Base-by-base conservation (phyloP, 1,140 invertebrate species). In the Capitella teleta region DNA sequence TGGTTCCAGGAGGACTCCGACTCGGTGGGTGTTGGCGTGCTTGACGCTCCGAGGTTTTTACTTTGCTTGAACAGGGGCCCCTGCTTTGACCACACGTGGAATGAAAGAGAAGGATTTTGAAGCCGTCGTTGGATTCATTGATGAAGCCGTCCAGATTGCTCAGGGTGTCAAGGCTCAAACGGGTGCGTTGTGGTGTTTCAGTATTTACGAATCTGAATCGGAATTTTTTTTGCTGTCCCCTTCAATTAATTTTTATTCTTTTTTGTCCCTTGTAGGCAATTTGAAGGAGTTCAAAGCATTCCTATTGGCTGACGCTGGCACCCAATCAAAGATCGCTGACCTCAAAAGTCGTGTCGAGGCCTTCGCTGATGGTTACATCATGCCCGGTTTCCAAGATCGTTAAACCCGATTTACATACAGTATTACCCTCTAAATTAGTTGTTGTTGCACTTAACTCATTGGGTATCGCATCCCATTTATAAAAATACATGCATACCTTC, bases 41-140 rank as follows among this genome's bases (percentile, higher is more conserved):
- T 24, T n/a, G 1, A 12, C n/a, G 10, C 21, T 10, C 18, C 25
- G 10, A 26, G 23, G 28, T 45, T 10, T 8, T 5, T n/a, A 25
- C n/a, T 14, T n/a, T 19, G n/a, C 10, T 24, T 5, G 18, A 26
- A 16, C 32, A 54, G 30, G 69, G 12, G 90, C 93, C 1, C 91
- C 95, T 3, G 93, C 94, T 0, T 70, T 98, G 5, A 98, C 94
- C 5, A 97, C 94, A 3, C 76, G 95, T 58, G 89, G 88, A 18
- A 73, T 98, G 0, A 79, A 81, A 57, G 90, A 93, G 72, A 62
- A 77, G 18, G 87, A 98, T 59, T 88, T 98, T 43, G 80, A 83
- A 47, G 70, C 76, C 67, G 89, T 98, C 19, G 89, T 84, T 0
- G 76, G 83, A 28, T 96, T 86, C 57, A 92, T 98, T 57, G 79